Percentiles rank a stretch among this genome's conserved stretches.
Evolutionary conservation across 1,140 invertebrate genomes (phyloP).

Genomic region (Drosophila oshimai): DNA sequence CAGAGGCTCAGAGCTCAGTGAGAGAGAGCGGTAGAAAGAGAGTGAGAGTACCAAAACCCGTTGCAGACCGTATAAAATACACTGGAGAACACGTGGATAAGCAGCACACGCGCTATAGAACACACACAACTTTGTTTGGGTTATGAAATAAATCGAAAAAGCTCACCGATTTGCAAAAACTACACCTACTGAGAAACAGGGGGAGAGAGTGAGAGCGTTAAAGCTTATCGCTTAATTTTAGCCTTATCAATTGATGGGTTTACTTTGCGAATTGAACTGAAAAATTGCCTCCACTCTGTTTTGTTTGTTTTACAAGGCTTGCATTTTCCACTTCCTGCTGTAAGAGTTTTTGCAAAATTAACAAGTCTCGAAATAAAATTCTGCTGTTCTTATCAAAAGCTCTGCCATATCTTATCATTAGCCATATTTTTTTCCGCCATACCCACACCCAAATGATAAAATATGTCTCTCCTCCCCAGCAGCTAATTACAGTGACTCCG

Average conservation of each 20-base stretch:
- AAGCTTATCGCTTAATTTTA: slow-evolving; percentile 40
- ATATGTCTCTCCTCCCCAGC: background rate
- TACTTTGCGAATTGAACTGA: background rate
- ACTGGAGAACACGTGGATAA: slow-evolving; percentile 39
- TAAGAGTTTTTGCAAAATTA: background rate
- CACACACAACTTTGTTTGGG: slow-evolving; percentile 24
- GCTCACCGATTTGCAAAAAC: slow-evolving; percentile 14
- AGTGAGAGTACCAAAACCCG: background rate
- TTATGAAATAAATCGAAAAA: slow-evolving; percentile 35
- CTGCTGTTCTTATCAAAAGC: background rate
- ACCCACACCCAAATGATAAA: no score
- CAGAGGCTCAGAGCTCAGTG: background rate
- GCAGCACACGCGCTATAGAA: slow-evolving; percentile 32
- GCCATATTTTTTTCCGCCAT: slow-evolving; percentile 18
- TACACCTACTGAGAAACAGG: background rate
- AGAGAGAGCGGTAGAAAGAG: background rate
- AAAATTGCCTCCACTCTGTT: background rate
- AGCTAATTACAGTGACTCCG: slow-evolving; percentile 26
- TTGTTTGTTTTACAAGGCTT: slow-evolving; percentile 30
- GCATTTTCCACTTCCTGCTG: slow-evolving; percentile 39
- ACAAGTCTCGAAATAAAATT: slow-evolving; percentile 5
- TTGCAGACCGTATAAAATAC: background rate
- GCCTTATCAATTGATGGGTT: slow-evolving; percentile 48
- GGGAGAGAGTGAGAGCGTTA: background rate
- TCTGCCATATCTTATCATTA: slow-evolving; percentile 51